Evolutionary conservation across 2,888 invertebrate genomes (phyloP).

Genomic region (Drosophila ustulata): DNA sequence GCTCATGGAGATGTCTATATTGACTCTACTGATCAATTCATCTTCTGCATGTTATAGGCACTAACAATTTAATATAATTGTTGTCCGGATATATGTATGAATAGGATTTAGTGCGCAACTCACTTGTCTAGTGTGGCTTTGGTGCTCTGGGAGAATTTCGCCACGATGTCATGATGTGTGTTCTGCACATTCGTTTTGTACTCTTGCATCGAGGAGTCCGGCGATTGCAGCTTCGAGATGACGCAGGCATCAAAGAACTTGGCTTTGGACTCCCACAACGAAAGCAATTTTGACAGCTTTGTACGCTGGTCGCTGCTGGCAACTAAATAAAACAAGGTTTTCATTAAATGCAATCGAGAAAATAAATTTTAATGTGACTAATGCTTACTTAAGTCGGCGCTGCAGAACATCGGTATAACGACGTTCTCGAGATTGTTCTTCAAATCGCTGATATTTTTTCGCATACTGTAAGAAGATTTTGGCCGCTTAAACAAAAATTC

Average conservation of each 20-base stretch:
- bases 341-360: background rate
- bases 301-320: slow-evolving; percentile 94
- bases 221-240: slow-evolving; percentile 94
- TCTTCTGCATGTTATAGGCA: too few species aligned
- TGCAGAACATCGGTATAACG: slow-evolving; percentile 99
- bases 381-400: slow-evolving; percentile 91
- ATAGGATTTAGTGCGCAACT: slow-evolving; percentile 20
- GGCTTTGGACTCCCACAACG: slow-evolving; percentile 98
- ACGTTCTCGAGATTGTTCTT: slow-evolving; percentile 97
- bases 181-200: slow-evolving; percentile 94
- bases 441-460: slow-evolving; percentile 97
- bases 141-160: slow-evolving; percentile 91
- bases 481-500: slow-evolving; percentile 48
- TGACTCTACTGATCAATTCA: too few species aligned
- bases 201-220: slow-evolving; percentile 94
- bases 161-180: slow-evolving; percentile 91
- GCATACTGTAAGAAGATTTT: slow-evolving; percentile 89
- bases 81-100: background rate
- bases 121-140: slow-evolving; percentile 93
- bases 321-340: slow-evolving; percentile 85
- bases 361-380: background rate
- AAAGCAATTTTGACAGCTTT: slow-evolving; percentile 96
- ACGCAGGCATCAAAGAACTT: slow-evolving; percentile 94
- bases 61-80: too few species aligned
- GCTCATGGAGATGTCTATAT: too few species aligned